Evolutionary conservation across 2,888 invertebrate species (phyloP).

Genomic region (Hirtodrosophila trivittata): DNA sequence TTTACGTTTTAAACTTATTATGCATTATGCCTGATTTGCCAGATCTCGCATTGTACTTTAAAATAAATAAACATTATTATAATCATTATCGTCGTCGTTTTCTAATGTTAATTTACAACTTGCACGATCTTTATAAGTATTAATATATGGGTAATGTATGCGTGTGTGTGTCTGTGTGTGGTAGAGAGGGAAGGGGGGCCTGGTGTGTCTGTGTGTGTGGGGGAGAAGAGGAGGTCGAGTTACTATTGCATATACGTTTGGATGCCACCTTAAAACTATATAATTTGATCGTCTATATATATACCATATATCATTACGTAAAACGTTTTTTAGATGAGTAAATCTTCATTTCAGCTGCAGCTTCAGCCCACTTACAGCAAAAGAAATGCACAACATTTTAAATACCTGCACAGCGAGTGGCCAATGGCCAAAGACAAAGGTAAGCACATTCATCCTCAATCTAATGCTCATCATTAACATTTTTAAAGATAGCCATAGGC

Average conservation of each 20-base stretch:
- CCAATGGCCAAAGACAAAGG: constrained; percentile 44
- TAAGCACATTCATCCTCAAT: constrained; percentile 11
- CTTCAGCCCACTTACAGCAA: neutral
- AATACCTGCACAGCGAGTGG: constrained; percentile 48
- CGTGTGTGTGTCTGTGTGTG: neutral
- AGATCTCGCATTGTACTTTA: constrained; percentile 18
- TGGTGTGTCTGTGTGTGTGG: too few relatives aligned
- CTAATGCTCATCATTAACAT: constrained; percentile 15
- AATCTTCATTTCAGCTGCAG: constrained; percentile 15
- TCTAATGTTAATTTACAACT: constrained; percentile 68
- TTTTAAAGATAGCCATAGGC: constrained; percentile 35
- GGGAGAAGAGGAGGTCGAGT: constrained; percentile 9
- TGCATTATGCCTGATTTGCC: constrained; percentile 8
- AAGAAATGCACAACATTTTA: constrained; percentile 19
- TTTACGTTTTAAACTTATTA: constrained; percentile 27
- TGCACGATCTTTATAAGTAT: constrained; percentile 41
- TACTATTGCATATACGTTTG: constrained; percentile 30
- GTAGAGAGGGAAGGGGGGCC: too few relatives aligned
- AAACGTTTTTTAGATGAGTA: constrained; percentile 52
- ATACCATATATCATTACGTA: constrained; percentile 48
- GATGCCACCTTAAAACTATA: constrained; percentile 64
- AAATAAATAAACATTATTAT: constrained; percentile 63
- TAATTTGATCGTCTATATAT: constrained; percentile 73
- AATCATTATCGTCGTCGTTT: constrained; percentile 42
- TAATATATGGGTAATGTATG: constrained; percentile 7